Evolutionary conservation across 1,140 invertebrate genomes (phyloP), one percentile per base, ranked within the genome.

Genomic region (Eumeta japonica): DNA sequence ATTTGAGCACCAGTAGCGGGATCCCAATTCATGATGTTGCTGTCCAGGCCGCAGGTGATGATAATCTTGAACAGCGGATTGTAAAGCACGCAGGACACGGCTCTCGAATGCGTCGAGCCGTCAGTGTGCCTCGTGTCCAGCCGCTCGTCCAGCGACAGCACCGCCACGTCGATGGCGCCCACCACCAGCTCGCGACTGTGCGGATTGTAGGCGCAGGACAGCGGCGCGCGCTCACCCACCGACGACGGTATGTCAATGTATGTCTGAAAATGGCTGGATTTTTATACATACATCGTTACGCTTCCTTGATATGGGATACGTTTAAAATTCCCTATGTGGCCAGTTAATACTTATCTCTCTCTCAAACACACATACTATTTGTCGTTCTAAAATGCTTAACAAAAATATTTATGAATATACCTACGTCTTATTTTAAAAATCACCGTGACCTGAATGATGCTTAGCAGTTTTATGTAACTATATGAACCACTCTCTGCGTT

Each of bases 21-120:
- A 65, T 87, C 80, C 86, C 86, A 88, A 3, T 83, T 79, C 40
- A 86, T 86, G 37, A 88, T 86, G 48, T 79, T 82, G 39, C 84
- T 86, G 55, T 88, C 85, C 51, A 81, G 61, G 11, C 85, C 82
- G 24, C 80, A 83, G 1, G 84, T 84, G 24, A 87, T 77, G 28
- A 87, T 75, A 20, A 81, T 79, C 52, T 83, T 79, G 48, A 83
- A 87, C 3, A 88, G 67, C 10, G 78, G 76, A 67, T 87, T 87
- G 50, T 85, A 87, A 2, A 88, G 66, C 0, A 86, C 72, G 14
- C 79, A 78, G 3, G 83, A 81, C 11, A 87, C 78, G 3, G 78
- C 73, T 19, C 78, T 76, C 1, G 77, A 77, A 58, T 88, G 85
- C 2, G 83, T 84, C 49, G 79, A 81, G 2, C 85, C 85, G 64